Conservation (phyloP, 2,113 vertebrate genomes). For the Forbesichthys agassizii region DNA sequence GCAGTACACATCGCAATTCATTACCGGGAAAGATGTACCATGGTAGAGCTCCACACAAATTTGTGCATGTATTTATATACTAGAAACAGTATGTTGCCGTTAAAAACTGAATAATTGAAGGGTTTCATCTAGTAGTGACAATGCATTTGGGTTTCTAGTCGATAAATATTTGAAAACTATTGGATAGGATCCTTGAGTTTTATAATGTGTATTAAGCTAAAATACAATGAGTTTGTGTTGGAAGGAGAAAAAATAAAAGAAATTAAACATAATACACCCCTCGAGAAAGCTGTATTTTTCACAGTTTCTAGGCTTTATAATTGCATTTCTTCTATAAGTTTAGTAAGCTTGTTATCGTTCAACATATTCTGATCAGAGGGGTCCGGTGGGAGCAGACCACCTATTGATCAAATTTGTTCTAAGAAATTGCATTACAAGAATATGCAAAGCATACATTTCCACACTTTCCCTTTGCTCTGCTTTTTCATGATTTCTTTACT, state of each 20-base stretch:
- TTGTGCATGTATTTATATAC: not conserved
- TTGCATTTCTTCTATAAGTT: slow-evolving; percentile 3
- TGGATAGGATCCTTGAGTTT: not conserved
- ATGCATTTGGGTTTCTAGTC: not conserved
- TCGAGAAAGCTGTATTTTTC: not conserved
- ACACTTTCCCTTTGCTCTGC: not conserved
- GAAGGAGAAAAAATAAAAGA: no score
- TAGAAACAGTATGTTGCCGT: not conserved
- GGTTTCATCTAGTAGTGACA: not conserved
- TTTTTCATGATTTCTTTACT: not conserved
- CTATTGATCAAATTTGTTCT: slow-evolving; percentile 42
- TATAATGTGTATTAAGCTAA: not conserved
- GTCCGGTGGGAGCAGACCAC: not conserved
- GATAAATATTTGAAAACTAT: not conserved
- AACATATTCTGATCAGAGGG: slow-evolving; percentile 21
- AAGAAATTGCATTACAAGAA: slow-evolving; percentile 32
- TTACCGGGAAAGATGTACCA: no score
- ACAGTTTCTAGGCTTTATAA: not conserved
- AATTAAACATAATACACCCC: not conserved
- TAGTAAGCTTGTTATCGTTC: slow-evolving; percentile 33
- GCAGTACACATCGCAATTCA: not conserved
- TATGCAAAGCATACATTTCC: not conserved
- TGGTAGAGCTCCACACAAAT: not conserved
- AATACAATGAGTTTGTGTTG: not conserved
- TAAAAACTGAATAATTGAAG: slow-evolving; percentile 1